phyloP scores from a whole-genome alignment of 2,113 vertebrate genomes.

The Ciconia stormi region DNA sequence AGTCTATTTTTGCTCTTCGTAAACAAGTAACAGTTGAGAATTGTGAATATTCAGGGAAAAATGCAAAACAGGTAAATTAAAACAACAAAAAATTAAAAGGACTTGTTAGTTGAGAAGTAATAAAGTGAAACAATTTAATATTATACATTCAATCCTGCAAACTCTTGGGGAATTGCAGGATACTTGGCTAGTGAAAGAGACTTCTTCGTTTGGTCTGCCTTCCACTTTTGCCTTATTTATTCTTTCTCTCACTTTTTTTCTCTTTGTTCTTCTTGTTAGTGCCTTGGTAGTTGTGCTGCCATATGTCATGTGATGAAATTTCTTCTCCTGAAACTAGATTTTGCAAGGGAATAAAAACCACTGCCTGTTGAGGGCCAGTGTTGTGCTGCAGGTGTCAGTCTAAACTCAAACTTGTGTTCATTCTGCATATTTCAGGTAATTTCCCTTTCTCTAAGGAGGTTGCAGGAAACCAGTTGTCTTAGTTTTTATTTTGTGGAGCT shows the following conservation, averaged over 20 bases:
- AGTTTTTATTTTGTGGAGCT: background rate
- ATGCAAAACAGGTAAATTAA: background rate
- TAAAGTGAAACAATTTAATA: background rate
- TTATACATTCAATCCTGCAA: background rate
- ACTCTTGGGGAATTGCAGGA: background rate
- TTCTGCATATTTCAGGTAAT: background rate
- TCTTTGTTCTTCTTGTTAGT: background rate
- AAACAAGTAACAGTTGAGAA: background rate
- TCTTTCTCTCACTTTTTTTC: background rate
- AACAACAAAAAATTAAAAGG: background rate
- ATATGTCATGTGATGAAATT: background rate
- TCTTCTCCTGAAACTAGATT: background rate
- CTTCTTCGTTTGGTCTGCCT: background rate
- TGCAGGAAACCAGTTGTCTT: background rate
- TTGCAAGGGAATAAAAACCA: background rate
- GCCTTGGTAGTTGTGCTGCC: background rate
- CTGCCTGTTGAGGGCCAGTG: background rate
- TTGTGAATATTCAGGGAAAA: background rate
- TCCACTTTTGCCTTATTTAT: background rate
- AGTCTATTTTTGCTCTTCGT: background rate
- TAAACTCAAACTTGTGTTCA: background rate
- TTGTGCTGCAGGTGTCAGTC: background rate
- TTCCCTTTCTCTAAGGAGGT: background rate
- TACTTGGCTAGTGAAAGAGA: background rate
- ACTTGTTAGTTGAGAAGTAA: background rate